Percentiles rank a stretch among this genome's conserved stretches.
These are phyloP conservation scores for Oxyruncus cristatus DNA, from an alignment of 2,113 vertebrate species.

Conservation along the genomic window DNA sequence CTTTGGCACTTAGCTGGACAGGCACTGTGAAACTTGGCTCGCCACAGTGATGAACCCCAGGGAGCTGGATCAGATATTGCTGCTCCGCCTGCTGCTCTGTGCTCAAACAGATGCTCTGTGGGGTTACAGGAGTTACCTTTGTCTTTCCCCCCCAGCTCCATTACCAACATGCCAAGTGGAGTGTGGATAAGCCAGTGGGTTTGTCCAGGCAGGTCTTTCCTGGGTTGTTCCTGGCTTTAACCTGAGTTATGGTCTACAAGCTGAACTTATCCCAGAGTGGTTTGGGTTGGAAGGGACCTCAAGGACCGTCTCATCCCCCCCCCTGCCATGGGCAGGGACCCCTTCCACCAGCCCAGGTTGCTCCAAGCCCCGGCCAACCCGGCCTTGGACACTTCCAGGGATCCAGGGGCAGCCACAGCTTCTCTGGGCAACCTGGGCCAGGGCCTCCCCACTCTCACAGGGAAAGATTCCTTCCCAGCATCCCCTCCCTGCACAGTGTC, in stretches of 20 bases:
- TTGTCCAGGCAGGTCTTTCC: background rate
- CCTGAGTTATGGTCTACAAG: background rate
- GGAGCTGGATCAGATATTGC: background rate
- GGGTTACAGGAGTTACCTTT: background rate
- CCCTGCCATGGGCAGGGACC: background rate
- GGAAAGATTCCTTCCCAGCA: background rate
- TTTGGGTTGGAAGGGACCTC: background rate
- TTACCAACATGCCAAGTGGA: no score
- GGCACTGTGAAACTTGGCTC: background rate
- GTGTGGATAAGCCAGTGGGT: background rate
- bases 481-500: background rate
- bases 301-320: fast-evolving
- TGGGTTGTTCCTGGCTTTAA: background rate
- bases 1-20: background rate
- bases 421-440: background rate
- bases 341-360: background rate
- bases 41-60: fast-evolving
- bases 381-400: background rate
- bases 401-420: background rate
- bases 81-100: background rate
- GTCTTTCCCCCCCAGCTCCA: background rate
- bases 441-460: background rate
- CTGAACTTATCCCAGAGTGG: background rate
- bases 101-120: fast-evolving
- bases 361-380: background rate